Evolutionary conservation across 2,888 invertebrate genomes (phyloP), one percentile per base, ranked within the genome.

Genomic region (Eudemis profundana): DNA sequence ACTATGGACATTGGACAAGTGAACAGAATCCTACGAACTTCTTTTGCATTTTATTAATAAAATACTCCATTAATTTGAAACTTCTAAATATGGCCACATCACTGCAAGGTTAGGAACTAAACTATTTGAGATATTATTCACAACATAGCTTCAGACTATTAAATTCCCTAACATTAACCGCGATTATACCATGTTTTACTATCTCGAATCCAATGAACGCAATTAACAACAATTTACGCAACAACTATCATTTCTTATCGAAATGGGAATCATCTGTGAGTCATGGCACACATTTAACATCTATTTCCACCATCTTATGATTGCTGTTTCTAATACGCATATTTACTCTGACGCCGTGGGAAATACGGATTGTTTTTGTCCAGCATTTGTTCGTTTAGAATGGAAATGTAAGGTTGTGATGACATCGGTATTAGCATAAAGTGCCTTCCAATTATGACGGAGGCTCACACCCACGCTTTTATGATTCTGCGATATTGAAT

Each of bases 391-490:
- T 53, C 64, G 53, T 66, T 71, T 47, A 8, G 59, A 46, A 65
- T 67, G 66, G 60, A 67, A 64, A 61, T 69, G 66, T 70, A 66
- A 65, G 64, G 72, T 70, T 75, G 77, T 70, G 71, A 74, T 69
- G 68, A 68, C 64, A 64, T 67, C 71, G 67, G 74, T 77, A 82
- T 85, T 83, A 81, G 77, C 81, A 85, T 83, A 85, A 81, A 81
- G 81, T 76, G 73, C 72, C 73, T 78, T 77, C 80, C 84, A 84
- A 87, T 86, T 85, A 86, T 81, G 81, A 82, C 73, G 76, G 74
- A 74, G 74, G 74, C 72, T 73, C 68, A 75, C 78, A 77, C 81
- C 81, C 78, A 82, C 79, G 78, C 81, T 66, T 64, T 38, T 64
- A 46, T 42, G 38, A 40, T 50, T 51, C 40, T 27, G 61, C 46